Percentiles rank a stretch among this genome's conserved stretches.
These are phyloP conservation scores for Odontesthes bonariensis DNA, from an alignment of 2,113 vertebrate species.

Conservation along the genomic window DNA sequence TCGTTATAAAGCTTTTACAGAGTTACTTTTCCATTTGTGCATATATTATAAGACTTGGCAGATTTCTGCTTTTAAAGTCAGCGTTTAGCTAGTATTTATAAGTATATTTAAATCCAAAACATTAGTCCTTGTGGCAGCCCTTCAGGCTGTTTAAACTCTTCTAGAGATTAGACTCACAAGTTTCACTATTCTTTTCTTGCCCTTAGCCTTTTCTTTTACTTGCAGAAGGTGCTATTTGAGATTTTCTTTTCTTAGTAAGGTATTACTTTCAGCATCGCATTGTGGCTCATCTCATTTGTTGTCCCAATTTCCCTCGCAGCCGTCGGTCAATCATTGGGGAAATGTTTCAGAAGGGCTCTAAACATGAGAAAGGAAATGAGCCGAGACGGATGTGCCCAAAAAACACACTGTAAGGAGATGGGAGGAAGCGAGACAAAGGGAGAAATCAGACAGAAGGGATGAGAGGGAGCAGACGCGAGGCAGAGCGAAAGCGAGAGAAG, in stretches of 20 bases:
- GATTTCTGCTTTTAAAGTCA: constrained; percentile 14
- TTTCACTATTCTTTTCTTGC: constrained; percentile 40
- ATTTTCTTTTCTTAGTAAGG: constrained; percentile 39
- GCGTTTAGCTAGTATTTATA: constrained; percentile 29
- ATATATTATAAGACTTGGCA: not conserved
- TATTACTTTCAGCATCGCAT: constrained; percentile 43
- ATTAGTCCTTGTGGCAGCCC: constrained; percentile 36
- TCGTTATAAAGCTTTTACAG: not conserved
- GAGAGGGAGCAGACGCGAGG: constrained; percentile 33
- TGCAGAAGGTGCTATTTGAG: constrained; percentile 37
- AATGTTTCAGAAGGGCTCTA: constrained; percentile 39
- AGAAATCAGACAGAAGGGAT: constrained; percentile 44
- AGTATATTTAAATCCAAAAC: constrained; percentile 30
- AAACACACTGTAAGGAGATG: constrained; percentile 45
- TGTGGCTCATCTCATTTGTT: constrained; percentile 54
- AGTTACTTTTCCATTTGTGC: not conserved
- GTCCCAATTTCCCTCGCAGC: constrained; percentile 53
- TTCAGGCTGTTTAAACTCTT: constrained; percentile 49
- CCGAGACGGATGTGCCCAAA: constrained; percentile 48
- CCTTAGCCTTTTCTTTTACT: constrained; percentile 31
- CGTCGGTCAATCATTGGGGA: constrained; percentile 50
- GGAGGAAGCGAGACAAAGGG: constrained; percentile 47
- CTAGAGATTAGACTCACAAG: constrained; percentile 47
- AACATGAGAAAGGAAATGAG: constrained; percentile 58
- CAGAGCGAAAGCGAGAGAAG: constrained; percentile 26